Percentiles rank a stretch among this genome's conserved stretches.
These are phyloP conservation scores for Ataeniobius toweri DNA, from an alignment of 2,797 vertebrate species.

Conservation along the genomic window DNA sequence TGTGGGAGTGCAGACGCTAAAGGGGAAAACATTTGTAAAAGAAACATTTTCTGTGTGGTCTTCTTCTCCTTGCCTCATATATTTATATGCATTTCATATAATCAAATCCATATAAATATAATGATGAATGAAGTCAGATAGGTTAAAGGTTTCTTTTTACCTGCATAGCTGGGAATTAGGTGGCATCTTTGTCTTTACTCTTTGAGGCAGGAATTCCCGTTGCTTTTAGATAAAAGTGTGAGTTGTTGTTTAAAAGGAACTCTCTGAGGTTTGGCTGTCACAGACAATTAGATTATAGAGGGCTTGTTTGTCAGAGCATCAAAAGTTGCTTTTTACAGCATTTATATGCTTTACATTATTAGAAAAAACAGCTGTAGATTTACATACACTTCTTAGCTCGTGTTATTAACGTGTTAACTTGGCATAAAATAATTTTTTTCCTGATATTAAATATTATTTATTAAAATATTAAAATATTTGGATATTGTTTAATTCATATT, in stretches of 20 bases:
- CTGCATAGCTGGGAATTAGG: conserved; percentile 13
- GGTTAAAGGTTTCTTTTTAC: conserved; percentile 17
- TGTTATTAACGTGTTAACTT: too few relatives aligned
- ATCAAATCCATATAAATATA: too few relatives aligned
- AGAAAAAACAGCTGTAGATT: background rate
- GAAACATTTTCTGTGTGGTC: conserved; percentile 14
- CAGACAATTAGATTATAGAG: conserved; percentile 24
- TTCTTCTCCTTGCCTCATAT: background rate
- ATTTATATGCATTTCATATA: conserved; percentile 3
- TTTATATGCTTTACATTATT: background rate
- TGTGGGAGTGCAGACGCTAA: conserved; percentile 5
- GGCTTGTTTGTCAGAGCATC: conserved; percentile 13
- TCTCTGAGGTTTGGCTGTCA: conserved; percentile 50
- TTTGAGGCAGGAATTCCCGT: conserved; percentile 17
- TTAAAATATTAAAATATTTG: too few relatives aligned
- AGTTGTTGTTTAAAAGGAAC: conserved; percentile 14
- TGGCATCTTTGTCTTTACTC: conserved; percentile 25
- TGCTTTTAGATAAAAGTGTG: conserved; percentile 7
- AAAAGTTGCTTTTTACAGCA: conserved; percentile 7
- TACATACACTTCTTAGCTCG: background rate
- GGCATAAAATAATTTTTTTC: too few relatives aligned
- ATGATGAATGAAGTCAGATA: background rate
- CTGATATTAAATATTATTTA: too few relatives aligned
- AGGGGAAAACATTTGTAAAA: conserved; percentile 20
- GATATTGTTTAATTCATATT: too few relatives aligned